Base-by-base conservation (phyloP, 2,888 invertebrate genomes). In the Sialis fuliginosa region DNA sequence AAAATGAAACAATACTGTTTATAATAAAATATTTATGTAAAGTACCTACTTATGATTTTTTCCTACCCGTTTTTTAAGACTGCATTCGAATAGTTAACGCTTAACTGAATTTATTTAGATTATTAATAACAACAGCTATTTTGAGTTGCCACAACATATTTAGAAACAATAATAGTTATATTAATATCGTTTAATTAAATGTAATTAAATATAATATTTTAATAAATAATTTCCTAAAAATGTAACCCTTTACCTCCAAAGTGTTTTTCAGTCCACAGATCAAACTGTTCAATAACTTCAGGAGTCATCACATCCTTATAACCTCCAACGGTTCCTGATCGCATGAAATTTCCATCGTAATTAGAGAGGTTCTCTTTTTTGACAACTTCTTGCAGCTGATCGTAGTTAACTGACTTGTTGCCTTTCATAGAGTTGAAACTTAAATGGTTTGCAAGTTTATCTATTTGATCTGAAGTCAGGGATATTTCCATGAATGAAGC, bases 281-380 rank as follows among this genome's bases (percentile, higher is more conserved):
- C 85, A 57, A 90, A 87, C 52, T 71, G 70, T 47, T 70, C 65
- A 1, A 81, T 77, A 56, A 88, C 66, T 55, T 82, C 81, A 1
- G 75, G 72, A 1, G 78, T 74, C 77, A 91, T 85, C 51, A 82
- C 54, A 48, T 62, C 63, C 49, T 62, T 62, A 62, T 63, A 66
- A 50, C 61, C 61, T 0, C 66, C 68, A 22, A 67, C 58, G 49
- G 65, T 58, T 6, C 72, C 72, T 49, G 65, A 67, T 50, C 72
- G 60, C 51, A 73, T 67, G 53, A 72, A 72, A 52, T 56, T 54
- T 58, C 58, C 30, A 56, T 61, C 60, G 47, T 57, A 61, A 30
- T 48, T 40, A 33, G 48, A 42, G 13, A 49, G 39, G 13, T 47
- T 49, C 43, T 52, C 54, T 39, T 52, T 53, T 41, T 53, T 50